Evolutionary conservation across 2,888 invertebrate species (phyloP).

Genomic region (Cephonodes hylas): DNA sequence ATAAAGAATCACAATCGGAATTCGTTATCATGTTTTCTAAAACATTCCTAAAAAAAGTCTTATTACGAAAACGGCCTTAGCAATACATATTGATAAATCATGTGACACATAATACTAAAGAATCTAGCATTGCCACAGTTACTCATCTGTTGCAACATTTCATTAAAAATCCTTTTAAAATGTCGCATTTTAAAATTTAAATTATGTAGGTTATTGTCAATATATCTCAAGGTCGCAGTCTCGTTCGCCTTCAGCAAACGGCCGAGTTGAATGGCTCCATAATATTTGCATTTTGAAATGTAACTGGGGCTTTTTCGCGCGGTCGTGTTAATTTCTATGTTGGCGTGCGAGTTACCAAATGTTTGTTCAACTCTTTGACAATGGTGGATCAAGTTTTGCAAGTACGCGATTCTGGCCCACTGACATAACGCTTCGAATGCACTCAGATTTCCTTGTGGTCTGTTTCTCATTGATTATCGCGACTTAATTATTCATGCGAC

Average conservation of each 20-base stretch:
- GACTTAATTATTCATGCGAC: background rate
- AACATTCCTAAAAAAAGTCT: background rate
- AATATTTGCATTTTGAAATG: slow-evolving; percentile 1
- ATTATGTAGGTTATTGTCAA: slow-evolving; percentile 14
- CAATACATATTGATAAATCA: background rate
- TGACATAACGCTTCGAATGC: background rate
- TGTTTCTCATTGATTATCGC: background rate
- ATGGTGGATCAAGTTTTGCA: background rate
- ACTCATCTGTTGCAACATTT: background rate
- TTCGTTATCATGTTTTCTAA: background rate
- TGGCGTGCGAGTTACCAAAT: background rate
- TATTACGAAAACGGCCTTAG: background rate
- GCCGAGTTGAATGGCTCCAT: background rate
- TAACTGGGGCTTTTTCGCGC: slow-evolving; percentile 4
- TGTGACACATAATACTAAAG: background rate
- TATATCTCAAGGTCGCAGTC: slow-evolving; percentile 4
- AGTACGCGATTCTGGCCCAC: background rate
- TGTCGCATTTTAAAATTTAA: slow-evolving; percentile 5
- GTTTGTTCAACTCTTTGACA: slow-evolving; percentile 4
- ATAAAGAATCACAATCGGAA: too few relatives aligned
- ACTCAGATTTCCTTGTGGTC: background rate
- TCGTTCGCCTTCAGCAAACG: background rate
- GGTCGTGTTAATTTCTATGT: background rate
- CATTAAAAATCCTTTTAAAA: background rate
- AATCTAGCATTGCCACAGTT: background rate